Evolutionary conservation across 2,797 vertebrate species (phyloP), one percentile per base, ranked within the genome.

Genomic region (Aselliscus stoliczkanus): DNA sequence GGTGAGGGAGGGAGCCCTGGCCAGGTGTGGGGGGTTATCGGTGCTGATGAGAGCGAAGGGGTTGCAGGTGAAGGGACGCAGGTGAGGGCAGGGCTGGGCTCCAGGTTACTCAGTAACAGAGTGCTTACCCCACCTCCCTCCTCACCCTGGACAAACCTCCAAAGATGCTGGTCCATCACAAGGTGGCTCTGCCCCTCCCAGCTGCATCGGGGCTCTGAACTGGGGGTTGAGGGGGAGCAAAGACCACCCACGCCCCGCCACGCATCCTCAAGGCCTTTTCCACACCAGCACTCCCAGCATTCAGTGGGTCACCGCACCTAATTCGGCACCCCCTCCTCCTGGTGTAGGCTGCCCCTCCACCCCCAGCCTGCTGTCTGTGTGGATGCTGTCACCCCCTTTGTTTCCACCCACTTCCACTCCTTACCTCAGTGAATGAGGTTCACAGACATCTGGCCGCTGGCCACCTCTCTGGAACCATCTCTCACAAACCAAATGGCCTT

Each of bases 301-400:
- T 18, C 1, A 0, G 8, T 0, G 1, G 23, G 27, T 39, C 37
- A 10, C 42, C 0, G 5, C 5, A 2, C 54, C 4, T 0, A 3
- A 5, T 4, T 69, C n/a, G 34, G 73, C 60, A 12, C 50, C 18
- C 27, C 15, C 42, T 34, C 21, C 13, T n/a, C 47, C 47, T 39
- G 23, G 34, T 3, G 34, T 8, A 23, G 21, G 54, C n/a, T 17
- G 7, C 0, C 21, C 54, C 37, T 13, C 42, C 9, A 7, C 31
- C 15, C n/a, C 54, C 60, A 81, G 62, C 25, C 25, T n/a, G 29
- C 21, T 25, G 25, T 18, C 42, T 14, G 0, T 1, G 31, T 9
- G 64, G 62, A 25, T 5, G 4, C 39, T 6, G 64, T 23, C 9
- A 4, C 79, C 12, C 21, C 56, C 64, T 62, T 54, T 15, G 1